Base-by-base conservation (phyloP, 2,797 vertebrate species). In the Aphelocoma californica region DNA sequence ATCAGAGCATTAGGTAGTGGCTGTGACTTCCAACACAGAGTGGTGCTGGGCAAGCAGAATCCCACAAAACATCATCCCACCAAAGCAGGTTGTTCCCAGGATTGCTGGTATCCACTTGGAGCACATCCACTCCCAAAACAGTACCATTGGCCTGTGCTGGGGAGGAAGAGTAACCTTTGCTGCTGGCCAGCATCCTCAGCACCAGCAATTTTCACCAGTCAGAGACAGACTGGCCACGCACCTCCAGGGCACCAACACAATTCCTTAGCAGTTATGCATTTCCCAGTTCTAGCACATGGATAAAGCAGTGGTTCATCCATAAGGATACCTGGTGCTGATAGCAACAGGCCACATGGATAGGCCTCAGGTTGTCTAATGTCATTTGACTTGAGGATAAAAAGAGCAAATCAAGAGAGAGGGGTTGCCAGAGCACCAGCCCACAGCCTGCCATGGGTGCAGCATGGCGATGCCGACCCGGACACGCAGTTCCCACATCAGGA, bases 221-320 rank as follows among this genome's bases (percentile, higher is more conserved):
- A 78, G 53, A 19, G 14, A 2, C 42, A 36, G 58, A 48, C 2
- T 0, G 0, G 61, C 24, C n/a, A 17, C 0, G 0, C 2, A 1
- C 14, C 53, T 47, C 61, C 38, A 6, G 28, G 28, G 29, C 2
- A 9, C 25, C 23, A 67, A 42, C 3, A 0, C 21, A 12, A n/a
- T 21, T 44, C 51, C 40, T 70, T 17, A 21, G 54, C 34, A 40
- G 31, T 34, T 12, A 2, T 2, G 2, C 12, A 67, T 26, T 56
- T 62, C 48, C 38, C 67, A 45, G 29, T 10, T 28, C 62, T 17
- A 14, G 14, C 1, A 0, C 38, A 11, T 0, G 58, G 45, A 81
- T 29, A 40, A 71, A 32, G 54, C 50, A 4, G 47, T 1, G 34
- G 14, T 3, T 83, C 45, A 19, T 36, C 69, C 53, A 3, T 6